Conservation (phyloP, 2,888 invertebrate species). For the Polietes domitor region DNA sequence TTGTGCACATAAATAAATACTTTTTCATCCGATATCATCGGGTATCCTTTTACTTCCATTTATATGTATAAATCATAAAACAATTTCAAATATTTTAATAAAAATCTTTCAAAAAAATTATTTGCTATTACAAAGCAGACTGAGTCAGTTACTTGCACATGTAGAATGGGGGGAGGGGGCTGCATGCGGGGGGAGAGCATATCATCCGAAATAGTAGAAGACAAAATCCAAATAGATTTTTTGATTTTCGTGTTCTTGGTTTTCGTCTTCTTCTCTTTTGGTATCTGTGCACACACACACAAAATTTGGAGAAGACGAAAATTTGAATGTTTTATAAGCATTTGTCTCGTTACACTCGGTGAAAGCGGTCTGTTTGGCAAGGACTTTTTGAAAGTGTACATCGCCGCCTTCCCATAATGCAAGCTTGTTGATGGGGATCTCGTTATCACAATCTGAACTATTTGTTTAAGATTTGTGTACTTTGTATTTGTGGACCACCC, state of each 20-base stretch:
- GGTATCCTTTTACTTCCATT: slow-evolving; percentile 23
- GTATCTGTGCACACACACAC: neutral
- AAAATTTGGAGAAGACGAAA: slow-evolving; percentile 14
- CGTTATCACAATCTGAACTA: no score
- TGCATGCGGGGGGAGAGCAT: neutral
- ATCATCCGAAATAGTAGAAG: slow-evolving; percentile 22
- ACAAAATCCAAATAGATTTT: slow-evolving; percentile 28
- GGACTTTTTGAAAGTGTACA: no score
- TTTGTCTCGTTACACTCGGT: slow-evolving; percentile 41
- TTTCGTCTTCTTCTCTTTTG: neutral
- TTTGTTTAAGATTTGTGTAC: no score
- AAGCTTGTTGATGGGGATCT: no score
- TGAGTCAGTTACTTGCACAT: neutral
- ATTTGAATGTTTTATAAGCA: slow-evolving; percentile 54
- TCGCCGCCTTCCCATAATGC: no score
- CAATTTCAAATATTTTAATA: slow-evolving; percentile 42
- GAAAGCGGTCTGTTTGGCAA: neutral
- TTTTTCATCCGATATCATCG: slow-evolving; percentile 16
- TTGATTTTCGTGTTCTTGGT: slow-evolving; percentile 1
- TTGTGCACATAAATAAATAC: slow-evolving; percentile 11
- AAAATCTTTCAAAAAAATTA: slow-evolving; percentile 18
- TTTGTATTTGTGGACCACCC: no score
- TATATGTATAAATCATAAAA: slow-evolving; percentile 36
- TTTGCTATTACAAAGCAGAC: slow-evolving; percentile 13
- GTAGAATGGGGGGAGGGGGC: no score